Conservation (phyloP, 2,113 vertebrate species). For the Vulpes vulpes region DNA sequence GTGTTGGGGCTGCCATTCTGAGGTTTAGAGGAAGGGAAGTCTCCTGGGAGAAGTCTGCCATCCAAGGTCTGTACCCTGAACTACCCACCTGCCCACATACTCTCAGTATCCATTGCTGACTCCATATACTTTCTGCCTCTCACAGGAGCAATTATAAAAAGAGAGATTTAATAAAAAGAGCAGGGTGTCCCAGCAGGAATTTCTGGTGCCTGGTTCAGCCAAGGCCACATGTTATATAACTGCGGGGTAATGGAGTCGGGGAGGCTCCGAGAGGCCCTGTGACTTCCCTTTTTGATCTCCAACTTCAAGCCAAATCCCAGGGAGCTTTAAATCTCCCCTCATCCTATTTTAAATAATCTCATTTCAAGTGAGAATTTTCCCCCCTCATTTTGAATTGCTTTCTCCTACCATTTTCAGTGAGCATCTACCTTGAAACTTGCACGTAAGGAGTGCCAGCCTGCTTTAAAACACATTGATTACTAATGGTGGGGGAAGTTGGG, state of each 20-base stretch:
- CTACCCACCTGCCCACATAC: neutral
- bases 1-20: neutral
- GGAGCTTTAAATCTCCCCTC: slow-evolving; percentile 40
- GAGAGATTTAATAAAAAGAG: neutral
- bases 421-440: neutral
- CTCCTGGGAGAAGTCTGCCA: neutral
- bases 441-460: neutral
- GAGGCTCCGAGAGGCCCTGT: neutral
- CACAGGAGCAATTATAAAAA: neutral
- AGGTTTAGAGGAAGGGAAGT: neutral
- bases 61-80: neutral
- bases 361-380: neutral
- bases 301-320: slow-evolving; percentile 55
- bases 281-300: slow-evolving; percentile 64
- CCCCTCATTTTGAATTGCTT: slow-evolving; percentile 35
- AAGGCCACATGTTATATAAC: slow-evolving; percentile 42
- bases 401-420: neutral
- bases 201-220: neutral
- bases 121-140: neutral
- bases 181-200: neutral
- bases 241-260: neutral
- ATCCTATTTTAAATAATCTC: slow-evolving; percentile 65
- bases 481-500: neutral
- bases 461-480: neutral
- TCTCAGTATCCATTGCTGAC: neutral